Evolutionary conservation across 2,888 invertebrate species (phyloP).

Genomic region (Candidula unifasciata): DNA sequence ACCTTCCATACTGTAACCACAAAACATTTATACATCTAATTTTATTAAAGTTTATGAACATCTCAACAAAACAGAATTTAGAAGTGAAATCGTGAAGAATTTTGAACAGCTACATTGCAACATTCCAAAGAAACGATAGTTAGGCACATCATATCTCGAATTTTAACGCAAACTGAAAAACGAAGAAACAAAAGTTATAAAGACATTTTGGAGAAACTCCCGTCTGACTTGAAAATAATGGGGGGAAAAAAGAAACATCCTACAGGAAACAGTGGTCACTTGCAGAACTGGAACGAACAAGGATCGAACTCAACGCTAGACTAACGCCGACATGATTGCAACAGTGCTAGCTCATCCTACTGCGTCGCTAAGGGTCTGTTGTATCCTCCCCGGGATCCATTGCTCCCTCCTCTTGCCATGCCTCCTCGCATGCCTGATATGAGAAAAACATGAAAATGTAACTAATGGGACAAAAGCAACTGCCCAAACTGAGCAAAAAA

Average conservation of each 20-base stretch:
- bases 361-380: slow-evolving; percentile 45
- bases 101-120: not conserved
- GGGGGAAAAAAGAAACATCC: too few species aligned
- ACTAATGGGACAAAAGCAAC: too few species aligned
- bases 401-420: slow-evolving; percentile 53
- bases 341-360: slow-evolving; percentile 1
- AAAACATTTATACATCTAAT: too few species aligned
- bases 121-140: not conserved
- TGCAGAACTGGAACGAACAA: not conserved
- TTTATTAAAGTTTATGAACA: too few species aligned
- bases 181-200: not conserved
- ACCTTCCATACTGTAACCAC: too few species aligned
- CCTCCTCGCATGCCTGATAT: slow-evolving; percentile 53
- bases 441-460: too few species aligned
- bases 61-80: too few species aligned
- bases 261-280: too few species aligned
- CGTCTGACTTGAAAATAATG: too few species aligned
- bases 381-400: slow-evolving; percentile 51
- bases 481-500: too few species aligned
- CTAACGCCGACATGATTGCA: not conserved
- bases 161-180: not conserved
- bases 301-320: not conserved
- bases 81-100: too few species aligned
- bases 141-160: not conserved
- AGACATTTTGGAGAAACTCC: not conserved